A percentile compares a stretch with the other conserved stretches of the same genome.
phyloP scores from a whole-genome alignment of 2,888 invertebrate genomes.

The Chrysina gloriosa region DNA sequence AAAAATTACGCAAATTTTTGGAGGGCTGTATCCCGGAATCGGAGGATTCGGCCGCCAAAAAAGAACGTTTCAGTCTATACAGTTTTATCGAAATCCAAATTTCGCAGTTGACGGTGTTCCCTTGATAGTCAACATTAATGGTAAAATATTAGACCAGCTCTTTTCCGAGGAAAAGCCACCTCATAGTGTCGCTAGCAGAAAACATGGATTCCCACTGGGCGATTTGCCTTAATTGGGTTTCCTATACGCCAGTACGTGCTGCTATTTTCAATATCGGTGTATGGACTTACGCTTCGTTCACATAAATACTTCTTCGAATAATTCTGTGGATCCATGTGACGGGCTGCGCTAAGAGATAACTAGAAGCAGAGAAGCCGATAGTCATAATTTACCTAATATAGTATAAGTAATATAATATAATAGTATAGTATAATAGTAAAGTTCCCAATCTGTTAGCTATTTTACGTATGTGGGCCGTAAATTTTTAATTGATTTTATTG shows the following conservation, averaged over 20 bases:
- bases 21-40: no score
- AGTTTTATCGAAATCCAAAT: no score
- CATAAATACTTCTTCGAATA: slow-evolving; percentile 9
- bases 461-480: slow-evolving; percentile 2
- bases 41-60: no score
- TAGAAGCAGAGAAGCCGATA: background rate
- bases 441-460: background rate
- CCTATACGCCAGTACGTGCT: background rate
- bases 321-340: background rate
- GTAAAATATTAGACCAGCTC: background rate
- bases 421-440: no score
- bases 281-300: background rate
- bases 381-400: no score
- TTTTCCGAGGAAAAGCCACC: background rate
- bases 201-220: background rate
- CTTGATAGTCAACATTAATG: no score
- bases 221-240: background rate
- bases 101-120: no score
- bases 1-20: no score
- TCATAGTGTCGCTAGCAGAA: background rate
- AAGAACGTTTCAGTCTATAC: no score
- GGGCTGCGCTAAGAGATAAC: background rate
- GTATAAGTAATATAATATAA: no score
- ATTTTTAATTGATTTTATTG: slow-evolving; percentile 30
- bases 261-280: background rate